These are phyloP conservation scores for Capricornis sumatraensis DNA, from an alignment of 2,113 vertebrate genomes.

Conservation along the genomic window DNA sequence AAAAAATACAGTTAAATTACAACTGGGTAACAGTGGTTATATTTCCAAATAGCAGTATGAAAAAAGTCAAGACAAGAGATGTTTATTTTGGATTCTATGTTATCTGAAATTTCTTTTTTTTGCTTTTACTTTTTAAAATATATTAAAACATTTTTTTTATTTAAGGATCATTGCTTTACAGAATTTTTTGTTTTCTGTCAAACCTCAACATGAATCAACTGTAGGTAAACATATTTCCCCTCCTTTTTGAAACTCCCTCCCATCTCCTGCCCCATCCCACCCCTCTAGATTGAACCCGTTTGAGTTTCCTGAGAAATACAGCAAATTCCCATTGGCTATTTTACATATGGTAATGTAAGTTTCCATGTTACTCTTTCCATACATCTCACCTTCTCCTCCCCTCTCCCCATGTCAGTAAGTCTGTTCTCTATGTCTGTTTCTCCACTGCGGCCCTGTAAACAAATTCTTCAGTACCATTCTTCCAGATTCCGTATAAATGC, in stretches of 20 bases:
- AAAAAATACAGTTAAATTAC: neutral
- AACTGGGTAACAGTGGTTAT: neutral
- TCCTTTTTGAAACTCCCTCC: neutral
- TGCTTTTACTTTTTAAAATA: neutral
- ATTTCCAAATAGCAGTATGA: neutral
- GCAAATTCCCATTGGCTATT: neutral
- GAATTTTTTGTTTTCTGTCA: neutral
- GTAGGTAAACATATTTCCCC: neutral
- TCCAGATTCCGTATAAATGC: neutral
- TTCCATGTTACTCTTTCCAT: neutral
- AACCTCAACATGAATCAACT: neutral
- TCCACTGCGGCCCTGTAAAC: fast-evolving
- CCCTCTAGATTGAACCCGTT: neutral
- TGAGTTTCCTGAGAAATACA: neutral
- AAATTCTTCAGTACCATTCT: neutral
- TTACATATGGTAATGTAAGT: neutral
- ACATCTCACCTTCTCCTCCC: neutral
- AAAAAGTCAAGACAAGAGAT: neutral
- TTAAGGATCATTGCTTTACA: neutral
- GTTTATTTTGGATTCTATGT: neutral
- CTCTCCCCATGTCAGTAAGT: neutral
- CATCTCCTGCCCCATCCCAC: neutral
- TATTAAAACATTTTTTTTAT: neutral
- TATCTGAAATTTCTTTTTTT: neutral
- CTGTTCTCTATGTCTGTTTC: neutral